Conservation (phyloP, 2,113 vertebrate species). For the Leucopsar rothschildi region DNA sequence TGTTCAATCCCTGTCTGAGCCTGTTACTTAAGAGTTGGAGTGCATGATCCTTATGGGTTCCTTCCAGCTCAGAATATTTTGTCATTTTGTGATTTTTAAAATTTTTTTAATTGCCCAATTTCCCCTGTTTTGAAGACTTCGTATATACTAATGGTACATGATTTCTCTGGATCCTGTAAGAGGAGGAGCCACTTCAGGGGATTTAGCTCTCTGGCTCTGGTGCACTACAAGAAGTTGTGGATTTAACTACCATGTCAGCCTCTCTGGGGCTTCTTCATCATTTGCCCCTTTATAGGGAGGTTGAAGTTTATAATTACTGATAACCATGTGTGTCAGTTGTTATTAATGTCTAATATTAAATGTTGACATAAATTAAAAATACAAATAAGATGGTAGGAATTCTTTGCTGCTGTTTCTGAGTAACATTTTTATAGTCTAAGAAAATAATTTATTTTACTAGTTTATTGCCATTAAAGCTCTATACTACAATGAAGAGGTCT, state of each 20-base stretch:
- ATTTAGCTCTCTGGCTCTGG: not conserved
- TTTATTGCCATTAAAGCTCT: not conserved
- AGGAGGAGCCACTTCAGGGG: not conserved
- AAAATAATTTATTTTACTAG: not conserved
- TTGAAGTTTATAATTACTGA: not conserved
- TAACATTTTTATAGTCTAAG: not conserved
- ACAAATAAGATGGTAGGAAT: not conserved
- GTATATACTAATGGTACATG: not conserved
- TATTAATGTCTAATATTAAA: not conserved
- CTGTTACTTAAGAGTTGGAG: not conserved
- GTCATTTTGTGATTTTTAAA: not conserved
- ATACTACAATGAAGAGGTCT: not conserved
- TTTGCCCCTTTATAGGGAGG: not conserved
- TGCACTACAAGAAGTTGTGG: not conserved
- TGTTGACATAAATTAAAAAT: not conserved
- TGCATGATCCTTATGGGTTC: not conserved
- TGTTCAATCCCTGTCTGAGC: accelerated
- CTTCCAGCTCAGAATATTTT: not conserved
- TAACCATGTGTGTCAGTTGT: not conserved
- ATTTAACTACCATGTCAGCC: not conserved
- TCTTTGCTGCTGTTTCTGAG: not conserved
- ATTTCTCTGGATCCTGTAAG: not conserved
- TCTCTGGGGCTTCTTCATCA: not conserved
- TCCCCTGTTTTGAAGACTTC: not conserved
- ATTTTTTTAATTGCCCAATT: not conserved